These are phyloP conservation scores for Drosophila aff. DNA, from an alignment of 1,140 invertebrate genomes.

Conservation along the genomic window DNA sequence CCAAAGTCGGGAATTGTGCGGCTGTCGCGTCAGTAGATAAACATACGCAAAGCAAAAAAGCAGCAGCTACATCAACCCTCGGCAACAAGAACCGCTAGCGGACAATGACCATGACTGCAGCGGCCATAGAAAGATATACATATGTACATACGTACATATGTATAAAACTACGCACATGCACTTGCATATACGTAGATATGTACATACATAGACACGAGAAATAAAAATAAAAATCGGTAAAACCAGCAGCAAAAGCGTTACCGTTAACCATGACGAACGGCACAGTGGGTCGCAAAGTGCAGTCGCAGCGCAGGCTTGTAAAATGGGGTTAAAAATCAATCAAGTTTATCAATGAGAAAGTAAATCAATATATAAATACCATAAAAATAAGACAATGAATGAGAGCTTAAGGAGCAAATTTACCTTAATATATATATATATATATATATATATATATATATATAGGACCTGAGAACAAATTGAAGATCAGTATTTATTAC, in stretches of 20 bases:
- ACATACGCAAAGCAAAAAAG: slow-evolving; percentile 35
- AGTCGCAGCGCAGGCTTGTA: background rate
- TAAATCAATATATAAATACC: background rate
- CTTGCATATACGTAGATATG: too few relatives aligned
- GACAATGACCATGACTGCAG: slow-evolving; percentile 72
- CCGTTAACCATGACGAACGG: slow-evolving; percentile 35
- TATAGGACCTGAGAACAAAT: too few relatives aligned
- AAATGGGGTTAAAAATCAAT: background rate
- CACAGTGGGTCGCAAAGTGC: slow-evolving; percentile 24
- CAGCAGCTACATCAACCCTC: slow-evolving; percentile 10
- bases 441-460: too few relatives aligned
- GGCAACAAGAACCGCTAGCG: slow-evolving; percentile 63
- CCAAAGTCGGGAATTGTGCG: slow-evolving; percentile 59
- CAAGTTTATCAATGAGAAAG: background rate
- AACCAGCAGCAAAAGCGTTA: slow-evolving; percentile 20
- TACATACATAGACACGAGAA: background rate
- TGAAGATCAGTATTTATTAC: background rate
- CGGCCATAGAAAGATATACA: slow-evolving; percentile 7
- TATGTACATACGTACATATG: background rate
- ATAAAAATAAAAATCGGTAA: slow-evolving; percentile 8
- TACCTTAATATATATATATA: too few relatives aligned
- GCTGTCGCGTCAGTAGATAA: slow-evolving; percentile 40
- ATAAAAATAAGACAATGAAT: background rate
- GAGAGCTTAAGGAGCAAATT: background rate
- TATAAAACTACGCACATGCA: background rate